phyloP scores from a whole-genome alignment of 2,888 invertebrate species.

The Altica lythri region DNA sequence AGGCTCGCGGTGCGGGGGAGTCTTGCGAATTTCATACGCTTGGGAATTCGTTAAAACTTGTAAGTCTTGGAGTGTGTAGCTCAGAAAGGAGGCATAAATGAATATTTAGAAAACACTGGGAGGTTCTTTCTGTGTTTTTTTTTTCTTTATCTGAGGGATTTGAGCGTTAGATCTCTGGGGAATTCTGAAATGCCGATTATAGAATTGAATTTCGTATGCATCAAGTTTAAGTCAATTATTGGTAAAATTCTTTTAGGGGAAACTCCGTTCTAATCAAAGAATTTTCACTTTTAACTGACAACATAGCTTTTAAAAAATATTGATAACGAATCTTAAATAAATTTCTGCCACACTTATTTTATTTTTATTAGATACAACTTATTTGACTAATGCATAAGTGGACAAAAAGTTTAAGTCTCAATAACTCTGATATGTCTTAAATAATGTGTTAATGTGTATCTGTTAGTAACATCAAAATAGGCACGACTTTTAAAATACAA shows the following conservation, averaged over 20 bases:
- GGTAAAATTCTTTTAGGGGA: neutral
- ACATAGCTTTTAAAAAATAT: too few relatives aligned
- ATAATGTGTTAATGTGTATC: too few relatives aligned
- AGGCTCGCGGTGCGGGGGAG: constrained; percentile 13
- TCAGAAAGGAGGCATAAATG: constrained; percentile 37
- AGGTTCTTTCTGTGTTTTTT: constrained; percentile 6
- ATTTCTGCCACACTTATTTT: too few relatives aligned
- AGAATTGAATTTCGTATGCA: constrained; percentile 12
- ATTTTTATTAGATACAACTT: too few relatives aligned
- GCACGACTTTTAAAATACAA: too few relatives aligned
- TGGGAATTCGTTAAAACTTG: constrained; percentile 39
- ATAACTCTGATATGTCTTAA: too few relatives aligned
- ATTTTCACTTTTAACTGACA: too few relatives aligned
- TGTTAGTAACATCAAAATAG: too few relatives aligned
- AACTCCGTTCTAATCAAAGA: neutral
- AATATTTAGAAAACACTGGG: constrained; percentile 39
- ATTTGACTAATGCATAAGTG: too few relatives aligned
- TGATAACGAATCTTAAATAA: too few relatives aligned
- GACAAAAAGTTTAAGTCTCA: too few relatives aligned
- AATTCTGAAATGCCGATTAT: constrained; percentile 17
- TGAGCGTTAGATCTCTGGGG: constrained; percentile 5
- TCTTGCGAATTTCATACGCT: constrained; percentile 39
- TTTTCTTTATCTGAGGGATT: constrained; percentile 15
- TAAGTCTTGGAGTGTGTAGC: constrained; percentile 38
- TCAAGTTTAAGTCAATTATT: constrained; percentile 13